phyloP scores from a whole-genome alignment of 1,140 invertebrate genomes.

The Vollenhovia emeryi region DNA sequence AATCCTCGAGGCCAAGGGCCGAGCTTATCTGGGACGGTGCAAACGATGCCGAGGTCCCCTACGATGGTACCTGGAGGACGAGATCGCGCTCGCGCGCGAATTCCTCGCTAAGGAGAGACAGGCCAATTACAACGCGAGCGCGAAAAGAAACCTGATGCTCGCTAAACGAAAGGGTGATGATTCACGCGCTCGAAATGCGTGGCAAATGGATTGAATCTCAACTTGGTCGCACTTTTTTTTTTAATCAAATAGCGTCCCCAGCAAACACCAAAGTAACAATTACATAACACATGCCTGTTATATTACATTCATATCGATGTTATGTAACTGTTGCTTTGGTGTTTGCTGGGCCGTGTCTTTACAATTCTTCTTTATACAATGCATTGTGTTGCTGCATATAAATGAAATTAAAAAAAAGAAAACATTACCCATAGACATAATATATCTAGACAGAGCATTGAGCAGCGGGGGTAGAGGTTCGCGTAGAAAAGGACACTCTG shows the following conservation, averaged over 20 bases:
- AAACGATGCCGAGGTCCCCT: slow-evolving; percentile 72
- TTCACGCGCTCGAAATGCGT: neutral
- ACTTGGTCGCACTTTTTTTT: neutral
- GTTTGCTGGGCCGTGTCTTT: neutral
- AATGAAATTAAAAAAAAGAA: neutral
- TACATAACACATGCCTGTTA: too few species aligned
- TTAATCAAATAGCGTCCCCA: too few species aligned
- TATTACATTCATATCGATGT: too few species aligned
- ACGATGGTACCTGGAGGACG: slow-evolving; percentile 76
- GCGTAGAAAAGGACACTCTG: too few species aligned
- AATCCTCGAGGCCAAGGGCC: slow-evolving; percentile 5
- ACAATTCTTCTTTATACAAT: neutral
- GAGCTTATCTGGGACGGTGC: slow-evolving; percentile 60
- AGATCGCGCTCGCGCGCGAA: slow-evolving; percentile 71
- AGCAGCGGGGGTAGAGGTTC: too few species aligned
- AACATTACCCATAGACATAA: too few species aligned
- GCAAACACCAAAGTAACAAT: too few species aligned
- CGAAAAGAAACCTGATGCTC: slow-evolving; percentile 61
- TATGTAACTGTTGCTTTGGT: too few species aligned
- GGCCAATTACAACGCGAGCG: slow-evolving; percentile 44
- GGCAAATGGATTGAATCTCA: neutral
- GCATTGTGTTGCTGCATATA: neutral
- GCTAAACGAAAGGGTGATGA: slow-evolving; percentile 57
- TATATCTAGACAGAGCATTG: too few species aligned
- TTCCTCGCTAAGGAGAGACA: slow-evolving; percentile 55